Evolutionary conservation across 2,888 invertebrate species (phyloP).

Genomic region (Nomada goodeniana): DNA sequence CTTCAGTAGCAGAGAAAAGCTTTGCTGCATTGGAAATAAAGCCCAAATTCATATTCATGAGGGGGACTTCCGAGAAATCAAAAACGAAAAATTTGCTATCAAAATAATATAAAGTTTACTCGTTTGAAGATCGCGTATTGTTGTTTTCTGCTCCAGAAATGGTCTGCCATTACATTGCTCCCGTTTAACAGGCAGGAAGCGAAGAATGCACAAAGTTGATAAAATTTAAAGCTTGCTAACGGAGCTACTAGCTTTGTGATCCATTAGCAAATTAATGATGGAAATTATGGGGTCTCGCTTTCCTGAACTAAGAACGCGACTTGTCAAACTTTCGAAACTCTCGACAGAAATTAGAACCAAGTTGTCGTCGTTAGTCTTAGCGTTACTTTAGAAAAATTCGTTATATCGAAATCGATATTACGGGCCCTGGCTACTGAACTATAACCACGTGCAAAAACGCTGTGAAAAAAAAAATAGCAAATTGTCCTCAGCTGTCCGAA

Average conservation of each 20-base stretch:
- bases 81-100: too few relatives aligned
- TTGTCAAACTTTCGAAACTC: constrained; percentile 68
- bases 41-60: too few relatives aligned
- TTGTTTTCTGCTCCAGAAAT: too few relatives aligned
- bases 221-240: constrained; percentile 17
- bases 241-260: neutral
- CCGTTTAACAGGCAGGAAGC: neutral
- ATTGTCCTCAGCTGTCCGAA: too few relatives aligned
- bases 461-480: too few relatives aligned
- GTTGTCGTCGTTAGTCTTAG: constrained; percentile 61
- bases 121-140: too few relatives aligned
- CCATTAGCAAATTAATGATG: constrained; percentile 54
- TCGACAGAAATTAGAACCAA: constrained; percentile 64
- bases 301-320: constrained; percentile 44
- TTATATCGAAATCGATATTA: constrained; percentile 25
- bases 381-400: constrained; percentile 54
- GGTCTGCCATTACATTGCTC: too few relatives aligned
- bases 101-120: too few relatives aligned
- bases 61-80: too few relatives aligned
- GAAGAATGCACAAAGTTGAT: neutral
- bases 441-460: too few relatives aligned
- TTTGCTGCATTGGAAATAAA: too few relatives aligned
- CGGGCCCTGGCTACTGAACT: neutral
- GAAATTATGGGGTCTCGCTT: constrained; percentile 49
- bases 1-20: too few relatives aligned